Evolutionary conservation across 2,797 vertebrate species (phyloP), one percentile per base, ranked within the genome.

Genomic region (Gallinago solitaria): DNA sequence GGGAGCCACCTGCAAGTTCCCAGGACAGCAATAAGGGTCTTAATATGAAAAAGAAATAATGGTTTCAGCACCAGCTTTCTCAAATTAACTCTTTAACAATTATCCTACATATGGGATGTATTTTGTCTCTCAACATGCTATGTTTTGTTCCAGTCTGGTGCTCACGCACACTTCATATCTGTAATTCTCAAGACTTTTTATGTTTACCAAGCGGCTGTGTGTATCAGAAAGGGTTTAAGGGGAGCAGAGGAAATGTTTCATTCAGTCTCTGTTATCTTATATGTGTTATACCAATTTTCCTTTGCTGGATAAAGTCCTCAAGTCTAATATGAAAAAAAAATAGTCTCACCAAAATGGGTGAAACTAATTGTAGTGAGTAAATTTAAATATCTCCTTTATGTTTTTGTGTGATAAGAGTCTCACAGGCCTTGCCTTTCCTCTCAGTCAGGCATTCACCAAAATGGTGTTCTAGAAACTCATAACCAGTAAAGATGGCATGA

Each of bases 381-480:
- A 79, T 67, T 56, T 57, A 61, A 85, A 56, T 23, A 13, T 17
- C 8, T 10, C 5, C 30, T 48, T 2, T 15, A 9, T 1, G 1
- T 28, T 69, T 87, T 77, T 73, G 17, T n/a, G 63, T 48, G 20
- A 13, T 28, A 43, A n/a, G 27, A 7, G 9, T 65, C 24, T 76
- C 43, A 27, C 11, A 61, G 30, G 27, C 30, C 20, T 71, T 75
- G 32, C 16, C 19, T 57, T 45, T 32, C 35, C 70, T 69, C 51
- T 41, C 39, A 28, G 35, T 37, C 37, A 70, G 32, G 13, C 13
- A 57, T 57, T 41, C n/a, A 50, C 28, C 1, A 2, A 73, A 80
- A n/a, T 4, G 2, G 2, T 61, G 25, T 25, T 82, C 25, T 64
- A 53, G 79, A 82, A 61, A 35, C 23, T 30, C 0, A 0, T 11